Base-by-base conservation (phyloP, 2,888 invertebrate species). In the Phorcus lineatus region DNA sequence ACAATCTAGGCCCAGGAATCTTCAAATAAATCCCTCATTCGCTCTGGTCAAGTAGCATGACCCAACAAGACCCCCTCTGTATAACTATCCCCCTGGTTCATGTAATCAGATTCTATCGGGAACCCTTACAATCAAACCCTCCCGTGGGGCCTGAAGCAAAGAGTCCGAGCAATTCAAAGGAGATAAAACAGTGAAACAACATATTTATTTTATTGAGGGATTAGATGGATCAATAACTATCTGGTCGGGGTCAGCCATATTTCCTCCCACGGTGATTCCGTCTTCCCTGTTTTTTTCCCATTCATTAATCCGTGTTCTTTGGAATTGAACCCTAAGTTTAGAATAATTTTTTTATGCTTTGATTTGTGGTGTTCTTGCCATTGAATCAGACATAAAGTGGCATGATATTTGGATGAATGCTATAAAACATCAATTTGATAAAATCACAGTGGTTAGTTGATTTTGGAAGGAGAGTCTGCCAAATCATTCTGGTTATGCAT, bases 161-260 rank as follows among this genome's bases (percentile, higher is more conserved):
- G 19, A 36, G 31, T 36, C 70, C 31, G 4, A 57, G 40, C 40
- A 36, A 36, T 70, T 70, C 40, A 40, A 70, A 70, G 31, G 19
- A 36, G 31, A 36, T 70, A 70, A 70, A 70, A 70, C 70, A 70
- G 70, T 9, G 67, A 70, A 70, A 70, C 70, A 70, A 70, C 70
- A 70, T 70, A 70, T 70, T 70, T 70, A 70, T 70, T 70, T 70
- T 70, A 70, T 70, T 70, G 70, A 31, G 17, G 70, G 70, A 70
- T 70, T 70, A 70, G 70, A 17, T 36, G 70, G 36, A 70, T 70
- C 70, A 70, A 70, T 70, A 70, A 36, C 36, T 36, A 31, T 31
- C 70, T 36, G 36, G 31, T 40, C 9, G 17, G 36, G 70, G 70
- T 36, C 70, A 70, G 36, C 28, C 17, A 70, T 70, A 36, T 36